Evolutionary conservation across 1,140 invertebrate species (phyloP).

Genomic region (Mya arenaria): DNA sequence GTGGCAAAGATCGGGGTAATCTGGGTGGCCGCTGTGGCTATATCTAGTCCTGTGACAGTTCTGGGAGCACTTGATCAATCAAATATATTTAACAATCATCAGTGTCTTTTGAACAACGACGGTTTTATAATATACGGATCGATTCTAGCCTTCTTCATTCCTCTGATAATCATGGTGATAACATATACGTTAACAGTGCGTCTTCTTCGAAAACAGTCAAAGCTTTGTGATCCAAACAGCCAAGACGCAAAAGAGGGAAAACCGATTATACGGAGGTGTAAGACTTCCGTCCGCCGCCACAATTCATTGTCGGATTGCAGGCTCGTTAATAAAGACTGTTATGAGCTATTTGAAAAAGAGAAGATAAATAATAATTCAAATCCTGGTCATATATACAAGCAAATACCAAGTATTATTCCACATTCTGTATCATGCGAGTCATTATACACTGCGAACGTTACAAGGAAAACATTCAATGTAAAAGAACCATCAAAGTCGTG

Average conservation of each 20-base stretch:
- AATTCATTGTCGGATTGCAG: background rate
- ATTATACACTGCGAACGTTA: too few species aligned
- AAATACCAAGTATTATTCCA: conserved; percentile 30
- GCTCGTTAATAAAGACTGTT: background rate
- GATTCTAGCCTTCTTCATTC: conserved; percentile 96
- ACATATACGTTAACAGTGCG: conserved; percentile 94
- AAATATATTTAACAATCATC: conserved; percentile 76
- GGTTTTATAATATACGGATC: conserved; percentile 93
- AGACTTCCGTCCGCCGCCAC: conserved; percentile 1
- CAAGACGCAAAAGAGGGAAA: too few species aligned
- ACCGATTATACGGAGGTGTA: conserved; percentile 57
- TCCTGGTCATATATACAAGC: background rate
- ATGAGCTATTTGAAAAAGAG: background rate
- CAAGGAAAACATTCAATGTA: background rate
- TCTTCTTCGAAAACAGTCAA: conserved; percentile 58
- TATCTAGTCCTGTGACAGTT: conserved; percentile 91
- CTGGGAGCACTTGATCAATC: conserved; percentile 87
- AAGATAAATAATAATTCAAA: conserved; percentile 12
- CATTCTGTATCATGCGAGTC: conserved; percentile 17
- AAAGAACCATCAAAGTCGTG: background rate
- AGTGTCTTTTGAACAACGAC: conserved; percentile 85
- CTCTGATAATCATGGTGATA: conserved; percentile 94
- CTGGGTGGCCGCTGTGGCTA: conserved; percentile 92
- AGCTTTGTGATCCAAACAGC: conserved; percentile 53
- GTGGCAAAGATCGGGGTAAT: conserved; percentile 92